Evolutionary conservation across 1,140 invertebrate species (phyloP), one percentile per base, ranked within the genome.

Genomic region (Sinonovacula constricta): DNA sequence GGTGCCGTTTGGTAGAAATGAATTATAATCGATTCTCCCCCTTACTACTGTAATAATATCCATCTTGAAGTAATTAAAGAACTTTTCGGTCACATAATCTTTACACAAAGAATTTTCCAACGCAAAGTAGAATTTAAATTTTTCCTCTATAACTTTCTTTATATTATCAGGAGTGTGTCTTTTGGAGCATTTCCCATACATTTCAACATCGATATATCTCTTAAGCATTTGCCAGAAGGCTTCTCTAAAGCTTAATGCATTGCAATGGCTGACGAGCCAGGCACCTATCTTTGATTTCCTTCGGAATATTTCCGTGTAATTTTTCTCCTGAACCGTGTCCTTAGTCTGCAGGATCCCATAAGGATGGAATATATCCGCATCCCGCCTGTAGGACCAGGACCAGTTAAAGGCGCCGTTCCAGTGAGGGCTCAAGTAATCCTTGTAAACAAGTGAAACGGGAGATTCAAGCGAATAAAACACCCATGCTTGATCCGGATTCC

Each of bases 21-120:
- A 89, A 28, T 88, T 87, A 88, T 92, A 94, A 86, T 92, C 92
- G 5, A 83, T 82, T 0, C 93, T 90, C 1, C 95, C 95, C 91
- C 95, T 93, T 24, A 95, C 93, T 34, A 96, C 91, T 0, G 95
- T 95, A 18, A 96, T 93, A 0, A 94, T 92, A 45, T 88, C 79
- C 15, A 66, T 68, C 22, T 54, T 51, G 24, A 80, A 77, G 28
- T 81, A 66, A 33, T 63, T 31, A 4, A 81, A 78, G 88, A 97
- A 99, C 89, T 99, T 99, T 89, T 99, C 98, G 0, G 97, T 99
- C 57, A 99, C 96, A 89, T 99, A 99, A 90, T 99, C 97, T 62
- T 94, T 93, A 90, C 98, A 99, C 85, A 99, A 97, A 0, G 97
- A 97, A 91, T 99, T 99, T 91, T 92, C 92, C 78, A 92, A 92